Evolutionary conservation across 2,888 invertebrate species (phyloP).

Genomic region (Napeogenes sylphis): DNA sequence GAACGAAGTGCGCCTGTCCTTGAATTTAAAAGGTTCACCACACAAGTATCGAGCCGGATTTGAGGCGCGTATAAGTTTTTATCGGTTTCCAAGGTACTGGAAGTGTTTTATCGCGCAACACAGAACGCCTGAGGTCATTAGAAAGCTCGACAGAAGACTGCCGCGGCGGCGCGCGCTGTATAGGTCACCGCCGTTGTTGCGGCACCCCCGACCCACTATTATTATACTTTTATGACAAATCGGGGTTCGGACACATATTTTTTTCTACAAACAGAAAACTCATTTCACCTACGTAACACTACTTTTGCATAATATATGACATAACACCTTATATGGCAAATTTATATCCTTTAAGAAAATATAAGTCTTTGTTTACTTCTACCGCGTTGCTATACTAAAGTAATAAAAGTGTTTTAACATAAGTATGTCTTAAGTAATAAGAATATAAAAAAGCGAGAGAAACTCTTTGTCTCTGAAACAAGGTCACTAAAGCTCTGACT

Average conservation of each 20-base stretch:
- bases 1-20: slow-evolving; percentile 59
- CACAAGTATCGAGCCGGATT: slow-evolving; percentile 56
- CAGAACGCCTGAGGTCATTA: slow-evolving; percentile 75
- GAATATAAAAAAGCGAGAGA: not conserved
- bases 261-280: slow-evolving; percentile 32
- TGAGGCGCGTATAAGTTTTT: slow-evolving; percentile 55
- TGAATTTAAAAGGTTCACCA: slow-evolving; percentile 44
- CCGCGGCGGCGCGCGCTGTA: slow-evolving; percentile 72
- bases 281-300: slow-evolving; percentile 11
- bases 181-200: slow-evolving; percentile 73
- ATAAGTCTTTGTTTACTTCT: too few species aligned
- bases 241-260: slow-evolving; percentile 66
- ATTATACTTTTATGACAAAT: slow-evolving; percentile 78
- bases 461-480: slow-evolving; percentile 2
- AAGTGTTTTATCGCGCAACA: slow-evolving; percentile 58
- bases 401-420: not conserved
- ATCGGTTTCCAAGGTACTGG: slow-evolving; percentile 48
- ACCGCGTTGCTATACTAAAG: not conserved
- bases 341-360: too few species aligned
- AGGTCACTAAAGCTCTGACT: slow-evolving; percentile 9
- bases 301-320: not conserved
- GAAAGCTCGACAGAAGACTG: slow-evolving; percentile 74
- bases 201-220: slow-evolving; percentile 75
- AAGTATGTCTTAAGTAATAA: not conserved
- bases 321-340: too few species aligned